These are phyloP conservation scores for Sphaerodactylus townsendi DNA, from an alignment of 2,113 vertebrate species.

Conservation along the genomic window DNA sequence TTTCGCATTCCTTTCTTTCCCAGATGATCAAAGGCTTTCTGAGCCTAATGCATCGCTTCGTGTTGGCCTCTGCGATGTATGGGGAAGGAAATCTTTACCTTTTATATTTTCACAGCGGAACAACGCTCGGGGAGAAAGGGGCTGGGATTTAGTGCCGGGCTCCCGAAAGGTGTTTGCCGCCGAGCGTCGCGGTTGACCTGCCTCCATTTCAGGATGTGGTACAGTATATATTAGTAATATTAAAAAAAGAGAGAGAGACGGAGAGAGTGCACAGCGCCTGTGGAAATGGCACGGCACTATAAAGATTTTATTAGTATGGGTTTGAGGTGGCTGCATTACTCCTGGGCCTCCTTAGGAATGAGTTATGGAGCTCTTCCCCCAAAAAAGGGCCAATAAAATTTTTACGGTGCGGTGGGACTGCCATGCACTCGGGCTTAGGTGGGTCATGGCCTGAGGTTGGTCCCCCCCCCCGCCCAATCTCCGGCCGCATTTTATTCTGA, in stretches of 20 bases:
- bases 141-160: constrained; percentile 4
- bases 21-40: background rate
- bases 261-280: background rate
- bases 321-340: constrained; percentile 1
- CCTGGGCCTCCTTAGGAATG: constrained; percentile 7
- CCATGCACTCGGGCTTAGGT: background rate
- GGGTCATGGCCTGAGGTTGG: background rate
- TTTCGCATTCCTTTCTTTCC: background rate
- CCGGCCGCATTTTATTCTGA: background rate
- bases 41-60: background rate
- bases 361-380: background rate
- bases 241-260: background rate
- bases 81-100: background rate
- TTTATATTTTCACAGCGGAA: background rate
- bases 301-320: constrained; percentile 20
- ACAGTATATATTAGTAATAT: background rate
- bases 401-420: background rate
- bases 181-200: background rate
- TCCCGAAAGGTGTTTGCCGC: background rate
- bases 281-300: background rate
- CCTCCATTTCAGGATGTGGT: background rate
- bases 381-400: background rate
- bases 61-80: background rate
- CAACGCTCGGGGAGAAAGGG: background rate
- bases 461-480: no score